phyloP scores from a whole-genome alignment of 2,797 vertebrate genomes.

The Manis javanica region DNA sequence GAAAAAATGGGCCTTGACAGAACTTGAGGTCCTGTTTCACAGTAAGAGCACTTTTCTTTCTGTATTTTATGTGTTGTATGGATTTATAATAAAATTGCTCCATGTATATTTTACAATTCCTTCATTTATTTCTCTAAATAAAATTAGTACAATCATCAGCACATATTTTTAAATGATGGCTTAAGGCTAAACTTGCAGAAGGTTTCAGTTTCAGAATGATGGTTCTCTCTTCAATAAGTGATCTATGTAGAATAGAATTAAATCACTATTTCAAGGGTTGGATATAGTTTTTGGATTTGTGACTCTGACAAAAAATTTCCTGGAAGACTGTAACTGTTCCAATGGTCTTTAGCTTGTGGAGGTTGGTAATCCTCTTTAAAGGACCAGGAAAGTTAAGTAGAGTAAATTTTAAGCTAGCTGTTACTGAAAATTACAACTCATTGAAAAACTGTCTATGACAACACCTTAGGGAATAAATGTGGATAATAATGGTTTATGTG shows the following conservation, averaged over 20 bases:
- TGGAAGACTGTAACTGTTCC: conserved; percentile 1
- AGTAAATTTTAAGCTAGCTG: conserved; percentile 55
- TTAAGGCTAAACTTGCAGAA: not conserved
- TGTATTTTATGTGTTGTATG: not conserved
- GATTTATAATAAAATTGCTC: not conserved
- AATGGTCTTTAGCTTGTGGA: not conserved
- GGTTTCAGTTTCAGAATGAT: not conserved
- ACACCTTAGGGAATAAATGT: conserved; percentile 59
- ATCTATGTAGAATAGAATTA: not conserved
- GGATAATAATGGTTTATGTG: conserved; percentile 60
- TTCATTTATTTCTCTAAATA: not conserved
- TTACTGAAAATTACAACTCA: conserved; percentile 77
- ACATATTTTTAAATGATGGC: not conserved
- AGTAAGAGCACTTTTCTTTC: not conserved
- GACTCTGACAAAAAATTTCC: conserved; percentile 39
- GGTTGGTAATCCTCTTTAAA: conserved; percentile 57
- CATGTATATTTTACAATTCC: not conserved
- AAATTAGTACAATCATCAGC: not conserved
- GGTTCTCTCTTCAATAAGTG: not conserved
- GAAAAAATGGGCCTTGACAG: not conserved
- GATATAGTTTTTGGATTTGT: not conserved
- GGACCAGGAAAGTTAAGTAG: conserved; percentile 37
- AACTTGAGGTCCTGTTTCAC: not conserved
- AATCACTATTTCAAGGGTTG: conserved; percentile 15
- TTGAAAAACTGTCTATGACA: conserved; percentile 72